Evolutionary conservation across 1,140 invertebrate species (phyloP), one percentile per base, ranked within the genome.

Genomic region (Phymastichus coffea): DNA sequence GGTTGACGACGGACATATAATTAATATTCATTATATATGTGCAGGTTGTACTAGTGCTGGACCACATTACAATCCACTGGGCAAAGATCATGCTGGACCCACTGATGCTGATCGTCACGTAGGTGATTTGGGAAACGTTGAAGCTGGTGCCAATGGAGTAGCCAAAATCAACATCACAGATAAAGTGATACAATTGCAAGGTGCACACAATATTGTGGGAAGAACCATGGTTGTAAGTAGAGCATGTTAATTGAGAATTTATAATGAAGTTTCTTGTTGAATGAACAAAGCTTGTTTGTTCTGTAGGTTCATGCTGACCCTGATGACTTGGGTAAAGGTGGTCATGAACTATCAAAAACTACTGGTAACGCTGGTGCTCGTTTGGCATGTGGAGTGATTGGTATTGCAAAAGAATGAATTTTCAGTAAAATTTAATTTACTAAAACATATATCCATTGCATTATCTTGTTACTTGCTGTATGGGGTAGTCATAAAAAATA

Each of bases 301-400:
- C 41, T 22, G 22, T 66, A 86, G 84, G 80, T 93, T 12, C 97
- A 99, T 78, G 95, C 90, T 59, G 94, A 95, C 78, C 85, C 87
- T 40, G 97, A 99, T 83, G 97, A 99, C 80, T 82, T 99, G 43
- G 97, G 96, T 4, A 82, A 89, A 63, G 96, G 96, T 56, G 94
- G 93, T 2, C 91, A 98, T 71, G 93, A 97, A 71, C 83, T 96
- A 41, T 97, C 95, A 78, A 90, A 91, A 79, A 92, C 92, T 12
- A 99, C 97, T 48, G 97, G 97, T 26, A 99, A 99, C 81, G 96
- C 97, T 64, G 97, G 97, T 4, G 94, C 88, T 51, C 87, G 97
- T 66, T 82, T 96, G 61, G 96, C 94, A 19, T 99, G 97, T 76
- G 97, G 97, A 56, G 93, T 99, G n/a, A 97, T 99, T 81, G 97